phyloP scores from a whole-genome alignment of 1,140 invertebrate genomes.

The Littorina saxatilis region DNA sequence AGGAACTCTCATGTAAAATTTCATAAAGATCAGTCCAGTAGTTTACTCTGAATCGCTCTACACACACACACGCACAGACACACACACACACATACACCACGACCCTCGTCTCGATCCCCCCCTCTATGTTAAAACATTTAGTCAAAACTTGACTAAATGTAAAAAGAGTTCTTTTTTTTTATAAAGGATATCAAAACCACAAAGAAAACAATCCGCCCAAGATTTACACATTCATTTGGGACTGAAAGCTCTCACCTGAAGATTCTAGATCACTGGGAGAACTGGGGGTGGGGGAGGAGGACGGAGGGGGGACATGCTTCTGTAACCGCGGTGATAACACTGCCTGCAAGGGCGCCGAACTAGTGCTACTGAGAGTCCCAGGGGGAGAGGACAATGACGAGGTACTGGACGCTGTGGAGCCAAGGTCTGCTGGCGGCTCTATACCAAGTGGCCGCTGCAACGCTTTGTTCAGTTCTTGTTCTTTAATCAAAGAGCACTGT shows the following conservation, averaged over 20 bases:
- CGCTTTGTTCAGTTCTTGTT: slow-evolving; percentile 78
- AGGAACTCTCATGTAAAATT: too few species aligned
- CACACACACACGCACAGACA: too few species aligned
- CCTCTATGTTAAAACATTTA: too few species aligned
- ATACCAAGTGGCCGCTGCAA: slow-evolving; percentile 41
- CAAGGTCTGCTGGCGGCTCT: slow-evolving; percentile 42
- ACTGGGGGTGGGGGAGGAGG: slow-evolving; percentile 47
- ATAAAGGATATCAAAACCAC: too few species aligned
- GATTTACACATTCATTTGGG: too few species aligned
- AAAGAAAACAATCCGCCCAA: too few species aligned
- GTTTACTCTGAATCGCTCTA: too few species aligned
- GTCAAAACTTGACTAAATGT: too few species aligned
- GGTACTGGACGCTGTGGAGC: slow-evolving; percentile 34
- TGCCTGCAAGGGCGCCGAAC: slow-evolving; percentile 23
- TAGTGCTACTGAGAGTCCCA: slow-evolving; percentile 38
- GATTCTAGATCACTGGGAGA: slow-evolving; percentile 62
- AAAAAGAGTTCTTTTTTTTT: too few species aligned
- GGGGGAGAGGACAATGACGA: slow-evolving; percentile 30
- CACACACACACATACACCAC: too few species aligned
- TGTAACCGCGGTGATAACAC: neutral
- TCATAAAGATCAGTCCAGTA: too few species aligned
- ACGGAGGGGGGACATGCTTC: slow-evolving; percentile 7
- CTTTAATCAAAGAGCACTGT: slow-evolving; percentile 87
- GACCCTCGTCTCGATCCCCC: too few species aligned
- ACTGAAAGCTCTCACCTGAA: slow-evolving; percentile 54